Percentiles rank a stretch among this genome's conserved stretches.
Evolutionary conservation across 2,797 vertebrate genomes (phyloP).

Genomic region (Choloepus didactylus): DNA sequence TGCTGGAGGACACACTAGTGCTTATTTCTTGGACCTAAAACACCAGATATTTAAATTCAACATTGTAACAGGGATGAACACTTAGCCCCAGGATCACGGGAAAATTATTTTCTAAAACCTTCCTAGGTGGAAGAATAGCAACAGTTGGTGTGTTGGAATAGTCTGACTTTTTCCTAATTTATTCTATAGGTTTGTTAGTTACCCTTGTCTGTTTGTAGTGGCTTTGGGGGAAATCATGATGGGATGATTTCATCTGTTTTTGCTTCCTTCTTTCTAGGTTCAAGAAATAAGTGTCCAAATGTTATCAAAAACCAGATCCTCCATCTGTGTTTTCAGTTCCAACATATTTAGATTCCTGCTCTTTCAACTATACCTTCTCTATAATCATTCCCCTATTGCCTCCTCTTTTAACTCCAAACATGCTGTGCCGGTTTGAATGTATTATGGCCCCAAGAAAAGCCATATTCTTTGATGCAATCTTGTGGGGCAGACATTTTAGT

Average conservation of each 20-base stretch:
- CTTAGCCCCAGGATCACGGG: background rate
- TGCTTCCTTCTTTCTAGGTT: conserved; percentile 35
- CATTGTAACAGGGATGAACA: background rate
- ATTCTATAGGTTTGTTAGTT: background rate
- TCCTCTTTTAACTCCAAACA: conserved; percentile 46
- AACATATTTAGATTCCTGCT: background rate
- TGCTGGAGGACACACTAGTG: background rate
- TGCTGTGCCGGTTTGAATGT: no score
- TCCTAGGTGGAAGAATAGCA: background rate
- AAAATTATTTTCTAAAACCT: background rate
- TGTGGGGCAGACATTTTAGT: no score
- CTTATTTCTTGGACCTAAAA: background rate
- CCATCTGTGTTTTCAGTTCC: background rate
- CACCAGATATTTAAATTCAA: conserved; percentile 4
- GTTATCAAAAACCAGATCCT: background rate
- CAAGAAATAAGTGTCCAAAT: conserved; percentile 2
- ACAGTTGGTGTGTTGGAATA: background rate
- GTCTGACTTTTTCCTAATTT: background rate
- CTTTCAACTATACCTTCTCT: conserved; percentile 1
- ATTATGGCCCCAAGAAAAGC: no score
- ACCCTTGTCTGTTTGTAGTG: background rate
- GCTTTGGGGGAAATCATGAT: background rate
- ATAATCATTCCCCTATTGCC: background rate
- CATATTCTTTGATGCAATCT: no score
- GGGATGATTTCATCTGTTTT: background rate